A percentile compares a stretch with the other conserved stretches of the same genome.
Conservation (phyloP, 2,888 invertebrate genomes). For the Argyra leucocephala region DNA sequence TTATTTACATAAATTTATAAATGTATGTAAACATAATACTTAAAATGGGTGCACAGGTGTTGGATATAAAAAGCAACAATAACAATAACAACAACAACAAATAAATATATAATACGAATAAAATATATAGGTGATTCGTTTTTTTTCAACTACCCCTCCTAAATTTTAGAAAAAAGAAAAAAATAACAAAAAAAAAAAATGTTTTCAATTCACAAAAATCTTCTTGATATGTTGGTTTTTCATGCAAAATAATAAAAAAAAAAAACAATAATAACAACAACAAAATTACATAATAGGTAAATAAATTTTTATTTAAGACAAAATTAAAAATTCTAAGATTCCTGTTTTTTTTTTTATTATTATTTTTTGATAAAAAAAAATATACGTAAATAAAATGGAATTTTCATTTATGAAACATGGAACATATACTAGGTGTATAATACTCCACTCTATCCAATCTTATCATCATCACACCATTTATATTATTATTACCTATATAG, state of each 20-base stretch:
- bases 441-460: no score
- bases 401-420: neutral
- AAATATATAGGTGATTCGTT: neutral
- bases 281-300: neutral
- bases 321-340: conserved; percentile 6
- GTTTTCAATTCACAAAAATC: neutral
- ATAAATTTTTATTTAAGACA: conserved; percentile 6
- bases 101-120: neutral
- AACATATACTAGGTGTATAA: no score
- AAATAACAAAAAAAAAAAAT: neutral
- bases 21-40: neutral
- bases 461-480: neutral
- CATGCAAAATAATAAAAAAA: neutral
- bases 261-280: neutral
- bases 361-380: neutral
- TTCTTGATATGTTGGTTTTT: no score
- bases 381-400: neutral
- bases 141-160: neutral
- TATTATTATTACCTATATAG: neutral
- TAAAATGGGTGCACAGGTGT: conserved; percentile 2
- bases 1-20: neutral
- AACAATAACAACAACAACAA: neutral
- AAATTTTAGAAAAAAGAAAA: neutral
- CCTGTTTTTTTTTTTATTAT: neutral
- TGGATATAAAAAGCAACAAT: neutral